Base-by-base conservation (phyloP, 2,888 invertebrate genomes). In the Cryptus armator region DNA sequence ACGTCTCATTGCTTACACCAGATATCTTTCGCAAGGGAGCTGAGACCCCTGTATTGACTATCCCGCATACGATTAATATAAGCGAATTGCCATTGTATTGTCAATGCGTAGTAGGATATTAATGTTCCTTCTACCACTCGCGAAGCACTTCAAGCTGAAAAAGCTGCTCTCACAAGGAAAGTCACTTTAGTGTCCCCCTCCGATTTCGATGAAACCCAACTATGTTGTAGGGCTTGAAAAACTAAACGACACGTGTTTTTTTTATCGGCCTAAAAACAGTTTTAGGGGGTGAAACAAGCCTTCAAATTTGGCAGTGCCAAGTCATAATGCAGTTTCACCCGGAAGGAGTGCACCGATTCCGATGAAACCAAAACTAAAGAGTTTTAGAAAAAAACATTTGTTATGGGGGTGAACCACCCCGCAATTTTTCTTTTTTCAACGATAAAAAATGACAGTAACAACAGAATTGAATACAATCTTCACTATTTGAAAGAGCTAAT, bases 111-210 rank as follows among this genome's bases (percentile, higher is more conserved):
- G 48, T 14, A 84, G 46, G 0, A 84, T 77, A 9, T 77, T 24
- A 12, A 68, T 72, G 6, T 62, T 16, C 24, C 10, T 43, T 24
- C 29, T 14, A n/a, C 81, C 24, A 0, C 71, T 56, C 6, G 83
- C 85, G 4, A 87, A 87, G 44, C 83, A 84, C 56, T 76, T 81
- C 0, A 87, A 56, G 0, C 84, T 85, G 29, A 79, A 86, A 74
- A 86, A 86, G 87, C 81, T 6, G 88, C 77, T 0, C 32, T 44
- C 12, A 87, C 19, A 59, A 59, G 29, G 12, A 59, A 59, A 7
- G 10, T 59, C 29, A 59, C 59, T 59, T 59, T 29, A 59, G 29
- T 59, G 24, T 59, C 29, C 59, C 59, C 29, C 10, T 24, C 12
- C 32, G 32, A 32, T 59, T 29, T 29, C 10, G 9, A 29, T 59